A percentile compares a stretch with the other conserved stretches of the same genome.
These are phyloP conservation scores for Laothoe populi DNA, from an alignment of 2,888 invertebrate genomes.

Conservation along the genomic window DNA sequence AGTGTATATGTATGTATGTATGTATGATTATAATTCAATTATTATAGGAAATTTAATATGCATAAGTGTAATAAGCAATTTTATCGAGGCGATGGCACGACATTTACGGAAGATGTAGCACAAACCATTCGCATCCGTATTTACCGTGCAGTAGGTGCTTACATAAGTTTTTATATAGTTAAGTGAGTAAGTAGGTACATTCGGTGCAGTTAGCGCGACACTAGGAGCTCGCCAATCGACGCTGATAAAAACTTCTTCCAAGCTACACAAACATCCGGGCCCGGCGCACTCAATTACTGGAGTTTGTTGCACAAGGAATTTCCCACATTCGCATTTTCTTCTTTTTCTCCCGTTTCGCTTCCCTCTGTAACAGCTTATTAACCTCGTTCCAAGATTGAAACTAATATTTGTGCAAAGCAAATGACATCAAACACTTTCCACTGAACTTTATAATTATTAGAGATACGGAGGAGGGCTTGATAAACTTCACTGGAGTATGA, in stretches of 20 bases:
- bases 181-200: slow-evolving; percentile 42
- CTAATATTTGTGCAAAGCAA: slow-evolving; percentile 51
- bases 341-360: slow-evolving; percentile 50
- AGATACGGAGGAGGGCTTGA: slow-evolving; percentile 29
- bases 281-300: slow-evolving; percentile 74
- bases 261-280: slow-evolving; percentile 74
- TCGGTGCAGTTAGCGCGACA: slow-evolving; percentile 64
- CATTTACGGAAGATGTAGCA: neutral
- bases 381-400: slow-evolving; percentile 52
- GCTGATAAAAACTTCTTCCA: slow-evolving; percentile 73
- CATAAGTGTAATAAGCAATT: neutral
- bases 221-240: slow-evolving; percentile 64
- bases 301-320: slow-evolving; percentile 70
- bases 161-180: slow-evolving; percentile 36
- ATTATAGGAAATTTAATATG: neutral
- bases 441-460: slow-evolving; percentile 40
- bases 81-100: neutral
- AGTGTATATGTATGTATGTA: too few relatives aligned
- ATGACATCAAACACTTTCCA: slow-evolving; percentile 45
- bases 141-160: slow-evolving; percentile 26
- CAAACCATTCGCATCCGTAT: slow-evolving; percentile 7
- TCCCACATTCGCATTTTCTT: slow-evolving; percentile 52
- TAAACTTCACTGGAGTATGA: slow-evolving; percentile 36
- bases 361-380: slow-evolving; percentile 58
- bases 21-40: neutral